These are phyloP conservation scores for Hydropotes inermis DNA, from an alignment of 2,113 vertebrate species.

Conservation along the genomic window DNA sequence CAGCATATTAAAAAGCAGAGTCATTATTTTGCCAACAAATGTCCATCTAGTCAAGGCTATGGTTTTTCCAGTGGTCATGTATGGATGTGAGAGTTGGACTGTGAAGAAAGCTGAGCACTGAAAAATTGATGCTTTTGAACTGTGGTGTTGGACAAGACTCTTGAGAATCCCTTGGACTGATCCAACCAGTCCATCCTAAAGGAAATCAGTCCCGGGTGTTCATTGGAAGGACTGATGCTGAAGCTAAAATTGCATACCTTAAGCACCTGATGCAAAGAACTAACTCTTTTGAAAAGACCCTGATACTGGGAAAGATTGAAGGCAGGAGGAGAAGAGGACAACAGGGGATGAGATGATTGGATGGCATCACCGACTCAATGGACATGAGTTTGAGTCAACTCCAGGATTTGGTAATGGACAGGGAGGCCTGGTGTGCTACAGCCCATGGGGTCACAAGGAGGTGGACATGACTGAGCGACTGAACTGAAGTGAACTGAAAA, in stretches of 20 bases:
- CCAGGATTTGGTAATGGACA: neutral
- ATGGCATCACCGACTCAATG: neutral
- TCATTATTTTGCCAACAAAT: neutral
- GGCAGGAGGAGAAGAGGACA: neutral
- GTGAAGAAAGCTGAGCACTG: neutral
- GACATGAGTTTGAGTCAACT: neutral
- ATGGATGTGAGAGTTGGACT: neutral
- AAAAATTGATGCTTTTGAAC: neutral
- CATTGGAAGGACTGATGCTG: neutral
- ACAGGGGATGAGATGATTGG: neutral
- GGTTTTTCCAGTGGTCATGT: neutral
- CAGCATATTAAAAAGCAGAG: neutral
- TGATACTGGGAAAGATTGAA: neutral
- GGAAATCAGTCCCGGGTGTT: neutral
- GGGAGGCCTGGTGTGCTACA: neutral
- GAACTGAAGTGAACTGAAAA: neutral
- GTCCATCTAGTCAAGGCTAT: neutral
- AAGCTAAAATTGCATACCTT: neutral
- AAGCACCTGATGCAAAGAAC: rapidly evolving
- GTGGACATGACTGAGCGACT: rapidly evolving
- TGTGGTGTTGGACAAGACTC: neutral
- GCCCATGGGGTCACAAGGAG: neutral
- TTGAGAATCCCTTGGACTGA: neutral
- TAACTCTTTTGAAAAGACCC: neutral
- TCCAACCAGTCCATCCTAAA: neutral